Evolutionary conservation across 2,888 invertebrate species (phyloP), one percentile per base, ranked within the genome.

Genomic region (Acrobasis suavella): DNA sequence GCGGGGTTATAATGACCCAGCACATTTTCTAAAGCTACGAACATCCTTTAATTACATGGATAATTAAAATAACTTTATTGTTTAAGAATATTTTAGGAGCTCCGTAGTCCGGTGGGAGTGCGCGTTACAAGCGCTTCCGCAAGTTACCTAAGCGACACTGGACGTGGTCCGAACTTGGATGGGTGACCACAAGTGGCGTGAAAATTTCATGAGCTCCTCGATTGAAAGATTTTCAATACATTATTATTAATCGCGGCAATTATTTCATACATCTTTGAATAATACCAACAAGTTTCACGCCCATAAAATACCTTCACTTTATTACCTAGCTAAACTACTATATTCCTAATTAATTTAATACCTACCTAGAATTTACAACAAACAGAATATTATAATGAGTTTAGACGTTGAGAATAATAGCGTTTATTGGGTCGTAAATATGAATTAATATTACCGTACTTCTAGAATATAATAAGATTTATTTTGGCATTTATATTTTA

Each of bases 271-370:
- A 46, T 46, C n/a, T 46, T 6, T 46, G 14, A n/a, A 12, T 14
- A 46, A 46, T 46, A 46, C 46, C 14, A 46, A 46, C 14, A n/a
- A 7, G 46, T n/a, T 46, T 46, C 14, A 46, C 46, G 46, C 14
- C 46, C n/a, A 46, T 46, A 46, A 46, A 14, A 6, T 14, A 46
- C 46, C 6, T 46, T 46, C 5, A 46, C 14, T 46, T 46, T 46
- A 46, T 46, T 46, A 46, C 46, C 14, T 46, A 46, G 14, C 46
- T 46, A 46, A 46, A 46, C 46, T 46, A 46, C 46, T 12, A 46
- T n/a, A 46, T n/a, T 46, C 14, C n/a, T 46, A 46, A 46, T 46
- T 46, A 46, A 42, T 46, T 46, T 46, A 46, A 46, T 46, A 46
- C 46, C 14, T 46, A 46, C 46, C 14, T 46, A 46, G 46, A 46